Evolutionary conservation across 2,113 vertebrate species (phyloP), one percentile per base, ranked within the genome.

Genomic region (Siniperca chuatsi): DNA sequence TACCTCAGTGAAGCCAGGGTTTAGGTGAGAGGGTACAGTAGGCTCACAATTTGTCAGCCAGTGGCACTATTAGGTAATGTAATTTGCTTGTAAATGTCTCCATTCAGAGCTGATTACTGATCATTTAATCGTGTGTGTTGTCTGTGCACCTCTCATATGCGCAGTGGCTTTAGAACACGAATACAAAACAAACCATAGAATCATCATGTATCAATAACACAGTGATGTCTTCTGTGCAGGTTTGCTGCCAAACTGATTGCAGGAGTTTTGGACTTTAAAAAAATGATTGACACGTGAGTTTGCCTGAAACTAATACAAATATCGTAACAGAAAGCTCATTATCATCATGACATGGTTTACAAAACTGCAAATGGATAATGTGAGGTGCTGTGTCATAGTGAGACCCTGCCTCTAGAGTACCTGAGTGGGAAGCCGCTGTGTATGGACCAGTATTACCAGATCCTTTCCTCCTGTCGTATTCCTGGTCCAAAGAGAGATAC

Each of bases 401-500:
- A 98, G 78, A 97, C 96, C 16, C 93, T 99, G 18, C 97, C 98
- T 0, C 92, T 98, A 58, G 97, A 99, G 89, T 95, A 97, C 87
- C 85, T 99, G 80, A 96, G 96, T 8, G 97, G 97, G 40, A 97
- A 97, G 90, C 97, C 97, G 0, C 96, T 99, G 60, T 99, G 98
- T 79, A 99, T 99, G 98, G 97, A 98, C 93, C 98, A 99, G 95
- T 99, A 99, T 93, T 98, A 98, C 93, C 97, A 98, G 93, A 97
- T 99, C 90, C 94, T 99, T 81, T 98, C 97, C 0, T 99, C 98
- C 64, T 99, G 98, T 88, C 98, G 98, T 2, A 95, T 99, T 75
- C 98, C 98, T 0, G 98, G 97, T 48, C 95, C 96, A 85, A 99
- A 98, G 94, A 95, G 96, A 60, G 98, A 99, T 87, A 95, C 96